Percentiles rank a stretch among this genome's conserved stretches.
Evolutionary conservation across 2,888 invertebrate species (phyloP).

Genomic region (Blera fallax): DNA sequence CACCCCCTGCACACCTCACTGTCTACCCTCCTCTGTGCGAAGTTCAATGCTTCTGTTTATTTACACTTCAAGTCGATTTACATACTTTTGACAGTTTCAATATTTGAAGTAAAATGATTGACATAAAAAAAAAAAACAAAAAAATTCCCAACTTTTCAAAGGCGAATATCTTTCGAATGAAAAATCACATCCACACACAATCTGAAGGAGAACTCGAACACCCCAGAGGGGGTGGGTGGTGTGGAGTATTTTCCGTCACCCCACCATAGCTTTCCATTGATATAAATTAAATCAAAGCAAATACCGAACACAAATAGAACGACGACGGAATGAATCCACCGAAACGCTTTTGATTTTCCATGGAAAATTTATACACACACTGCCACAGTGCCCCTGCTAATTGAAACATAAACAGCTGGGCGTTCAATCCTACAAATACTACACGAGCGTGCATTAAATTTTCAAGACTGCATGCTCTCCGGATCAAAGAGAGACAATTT

Average conservation of each 20-base stretch:
- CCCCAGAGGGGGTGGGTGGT: background rate
- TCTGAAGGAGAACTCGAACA: background rate
- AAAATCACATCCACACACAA: slow-evolving; percentile 18
- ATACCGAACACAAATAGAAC: slow-evolving; percentile 39
- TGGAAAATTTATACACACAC: background rate
- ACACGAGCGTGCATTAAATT: slow-evolving; percentile 37
- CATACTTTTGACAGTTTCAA: slow-evolving; percentile 58
- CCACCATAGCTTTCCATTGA: slow-evolving; percentile 23
- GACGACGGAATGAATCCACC: background rate
- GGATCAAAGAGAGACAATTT: slow-evolving; percentile 3
- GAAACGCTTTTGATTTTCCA: background rate
- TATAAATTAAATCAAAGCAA: slow-evolving; percentile 35
- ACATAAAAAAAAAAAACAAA: slow-evolving; percentile 9
- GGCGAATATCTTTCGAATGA: background rate
- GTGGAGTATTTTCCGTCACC: background rate
- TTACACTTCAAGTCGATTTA: slow-evolving; percentile 60
- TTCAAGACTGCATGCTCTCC: slow-evolving; percentile 4
- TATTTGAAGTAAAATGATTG: slow-evolving; percentile 55
- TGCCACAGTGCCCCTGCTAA: background rate
- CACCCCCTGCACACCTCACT: background rate
- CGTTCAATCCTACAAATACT: background rate
- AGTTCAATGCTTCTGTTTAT: slow-evolving; percentile 57
- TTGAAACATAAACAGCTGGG: slow-evolving; percentile 23
- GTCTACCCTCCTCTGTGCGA: background rate
- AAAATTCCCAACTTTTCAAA: background rate